These are phyloP conservation scores for Nasalis larvatus DNA, from an alignment of 2,113 vertebrate species.

Conservation along the genomic window DNA sequence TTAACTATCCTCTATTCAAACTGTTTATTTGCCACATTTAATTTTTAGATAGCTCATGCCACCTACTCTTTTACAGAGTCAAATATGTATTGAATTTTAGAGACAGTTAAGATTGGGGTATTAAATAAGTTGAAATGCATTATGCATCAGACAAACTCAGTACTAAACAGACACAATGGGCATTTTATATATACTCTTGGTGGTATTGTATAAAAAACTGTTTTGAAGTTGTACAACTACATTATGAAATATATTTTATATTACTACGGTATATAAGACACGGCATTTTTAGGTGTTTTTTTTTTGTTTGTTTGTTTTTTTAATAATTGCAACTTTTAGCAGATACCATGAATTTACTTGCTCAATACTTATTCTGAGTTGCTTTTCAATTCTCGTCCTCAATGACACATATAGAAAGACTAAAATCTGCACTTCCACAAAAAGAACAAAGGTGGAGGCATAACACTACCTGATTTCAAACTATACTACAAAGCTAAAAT, in stretches of 20 bases:
- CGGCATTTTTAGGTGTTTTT: background rate
- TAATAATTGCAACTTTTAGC: background rate
- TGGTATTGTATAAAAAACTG: background rate
- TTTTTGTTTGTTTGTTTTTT: background rate
- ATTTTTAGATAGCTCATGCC: background rate
- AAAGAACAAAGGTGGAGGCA: background rate
- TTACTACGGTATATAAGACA: background rate
- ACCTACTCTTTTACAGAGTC: background rate
- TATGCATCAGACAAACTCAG: background rate
- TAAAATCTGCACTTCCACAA: background rate
- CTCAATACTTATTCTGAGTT: background rate
- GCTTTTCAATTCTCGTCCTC: background rate
- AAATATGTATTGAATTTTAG: background rate
- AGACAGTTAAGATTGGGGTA: background rate
- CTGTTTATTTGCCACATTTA: background rate
- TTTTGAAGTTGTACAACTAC: background rate
- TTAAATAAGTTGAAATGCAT: background rate
- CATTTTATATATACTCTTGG: background rate
- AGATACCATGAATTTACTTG: background rate
- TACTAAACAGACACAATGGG: background rate
- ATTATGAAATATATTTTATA: background rate
- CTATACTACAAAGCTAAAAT: background rate
- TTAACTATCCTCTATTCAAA: background rate
- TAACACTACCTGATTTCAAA: background rate
- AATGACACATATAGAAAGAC: background rate